These are phyloP conservation scores for Leptatherina wallacei DNA, from an alignment of 2,797 vertebrate genomes.

Conservation along the genomic window DNA sequence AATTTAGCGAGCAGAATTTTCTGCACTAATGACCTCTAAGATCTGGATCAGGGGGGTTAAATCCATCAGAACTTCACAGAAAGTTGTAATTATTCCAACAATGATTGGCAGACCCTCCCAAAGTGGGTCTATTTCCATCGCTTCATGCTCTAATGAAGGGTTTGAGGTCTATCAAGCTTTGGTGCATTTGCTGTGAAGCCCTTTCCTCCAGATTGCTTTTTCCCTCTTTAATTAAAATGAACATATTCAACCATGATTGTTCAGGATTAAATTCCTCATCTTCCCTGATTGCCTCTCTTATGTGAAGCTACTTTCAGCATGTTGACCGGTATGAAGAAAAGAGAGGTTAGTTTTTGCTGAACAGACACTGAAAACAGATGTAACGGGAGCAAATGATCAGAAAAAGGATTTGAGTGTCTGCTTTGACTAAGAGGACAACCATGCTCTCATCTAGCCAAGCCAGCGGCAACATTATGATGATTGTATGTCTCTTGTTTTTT, in stretches of 20 bases:
- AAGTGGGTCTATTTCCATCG: slow-evolving; percentile 13
- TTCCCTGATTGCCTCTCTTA: not conserved
- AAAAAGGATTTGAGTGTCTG: slow-evolving; percentile 1
- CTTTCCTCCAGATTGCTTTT: not conserved
- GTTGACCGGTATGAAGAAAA: not conserved
- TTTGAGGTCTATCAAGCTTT: slow-evolving; percentile 3
- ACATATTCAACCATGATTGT: not conserved
- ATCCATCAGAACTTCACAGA: not conserved
- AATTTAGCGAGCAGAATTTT: not conserved
- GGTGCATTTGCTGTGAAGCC: not conserved
- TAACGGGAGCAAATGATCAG: slow-evolving; percentile 27
- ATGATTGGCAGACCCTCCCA: slow-evolving; percentile 14
- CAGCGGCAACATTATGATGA: too few relatives aligned
- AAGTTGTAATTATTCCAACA: slow-evolving; percentile 13
- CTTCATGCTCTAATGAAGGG: slow-evolving; percentile 12
- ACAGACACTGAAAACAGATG: not conserved
- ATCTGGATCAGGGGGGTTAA: slow-evolving; percentile 8
- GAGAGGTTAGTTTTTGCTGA: not conserved
- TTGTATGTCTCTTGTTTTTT: too few relatives aligned
- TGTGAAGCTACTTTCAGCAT: slow-evolving; percentile 1
- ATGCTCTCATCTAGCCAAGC: too few relatives aligned
- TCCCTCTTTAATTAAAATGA: slow-evolving; percentile 10
- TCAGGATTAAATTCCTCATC: not conserved
- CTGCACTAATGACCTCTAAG: not conserved
- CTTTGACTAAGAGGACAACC: not conserved